Evolutionary conservation across 2,797 vertebrate species (phyloP), one percentile per base, ranked within the genome.

Genomic region (Onychomys torridus): DNA sequence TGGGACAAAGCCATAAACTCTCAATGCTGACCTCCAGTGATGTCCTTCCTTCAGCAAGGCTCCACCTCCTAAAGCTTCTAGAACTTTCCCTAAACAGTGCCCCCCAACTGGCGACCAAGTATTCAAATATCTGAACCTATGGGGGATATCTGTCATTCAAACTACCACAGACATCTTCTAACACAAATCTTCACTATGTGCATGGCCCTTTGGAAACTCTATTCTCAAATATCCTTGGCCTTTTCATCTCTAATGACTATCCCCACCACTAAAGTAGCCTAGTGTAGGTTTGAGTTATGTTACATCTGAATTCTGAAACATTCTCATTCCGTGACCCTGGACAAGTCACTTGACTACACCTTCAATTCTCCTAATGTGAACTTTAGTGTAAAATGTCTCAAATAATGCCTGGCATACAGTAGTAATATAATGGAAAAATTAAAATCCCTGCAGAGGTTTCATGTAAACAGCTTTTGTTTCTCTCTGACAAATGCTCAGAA

Each of bases 391-490:
- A 81, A 81, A 95, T n/a, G 43, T 61, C 67, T 82, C 49, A 43
- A 89, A 91, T 49, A 89, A 63, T 27, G 25, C 27, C 84, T 63
- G 37, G 14, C 43, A 90, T 34, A 71, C 27, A 92, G 11, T 49
- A 77, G 76, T 6, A 27, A 49, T 10, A 52, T 71, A 67, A 78
- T 43, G 13, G 21, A 52, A 52, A 75, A 84, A 65, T 92, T 32
- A 40, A 61, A n/a, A 90, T 43, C 34, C n/a, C 46, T 83, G 6
- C 27, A 90, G 71, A 84, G 23, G 67, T 82, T 96, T 93, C 93
- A 46, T 55, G 37, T 83, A 57, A 67, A 95, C 40, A 89, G 63
- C 78, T 96, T 93, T 93, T 52, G 32, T 55, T 86, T 95, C 78
- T 94, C 59, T 84, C 63, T 55, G 81, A 65, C 69, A 84, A 87